Conservation (phyloP, 2,888 invertebrate genomes). For the Acanthacorydalis orientalis region DNA sequence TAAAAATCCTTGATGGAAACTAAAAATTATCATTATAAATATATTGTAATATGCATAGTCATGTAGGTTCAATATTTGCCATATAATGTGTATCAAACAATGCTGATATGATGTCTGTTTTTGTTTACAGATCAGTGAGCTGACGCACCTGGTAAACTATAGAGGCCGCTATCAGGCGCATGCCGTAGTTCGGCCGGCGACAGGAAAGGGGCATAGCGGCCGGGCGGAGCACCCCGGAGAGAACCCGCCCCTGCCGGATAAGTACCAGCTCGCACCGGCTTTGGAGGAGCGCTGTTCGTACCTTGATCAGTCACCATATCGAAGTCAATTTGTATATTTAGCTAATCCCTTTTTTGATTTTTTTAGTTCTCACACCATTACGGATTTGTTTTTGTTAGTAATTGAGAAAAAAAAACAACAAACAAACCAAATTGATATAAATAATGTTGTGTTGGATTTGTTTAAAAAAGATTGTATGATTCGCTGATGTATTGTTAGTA, state of each 20-base stretch:
- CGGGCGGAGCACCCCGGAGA: slow-evolving; percentile 38
- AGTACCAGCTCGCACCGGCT: slow-evolving; percentile 41
- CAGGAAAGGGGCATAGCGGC: slow-evolving; percentile 26
- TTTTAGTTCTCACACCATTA: no score
- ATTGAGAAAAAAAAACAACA: no score
- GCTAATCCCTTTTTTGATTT: no score
- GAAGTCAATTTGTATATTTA: background rate
- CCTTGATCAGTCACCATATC: slow-evolving; percentile 15
- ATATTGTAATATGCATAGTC: no score
- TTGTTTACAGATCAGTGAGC: slow-evolving; percentile 13
- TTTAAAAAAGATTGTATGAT: no score
- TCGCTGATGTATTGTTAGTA: no score
- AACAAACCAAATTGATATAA: background rate
- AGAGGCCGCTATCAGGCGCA: slow-evolving; percentile 26
- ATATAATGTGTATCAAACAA: no score
- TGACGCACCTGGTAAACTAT: slow-evolving; percentile 39
- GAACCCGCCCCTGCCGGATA: slow-evolving; percentile 34
- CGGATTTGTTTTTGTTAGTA: no score
- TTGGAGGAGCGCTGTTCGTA: slow-evolving; percentile 34
- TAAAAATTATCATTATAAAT: no score
- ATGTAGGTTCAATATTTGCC: no score
- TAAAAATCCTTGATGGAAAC: no score
- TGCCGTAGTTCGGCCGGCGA: slow-evolving; percentile 15
- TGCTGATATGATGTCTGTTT: no score
- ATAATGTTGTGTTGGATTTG: background rate